Percentiles rank a stretch among this genome's conserved stretches.
Conservation (phyloP, 2,888 invertebrate species). For the Allophyes oxyacanthae region DNA sequence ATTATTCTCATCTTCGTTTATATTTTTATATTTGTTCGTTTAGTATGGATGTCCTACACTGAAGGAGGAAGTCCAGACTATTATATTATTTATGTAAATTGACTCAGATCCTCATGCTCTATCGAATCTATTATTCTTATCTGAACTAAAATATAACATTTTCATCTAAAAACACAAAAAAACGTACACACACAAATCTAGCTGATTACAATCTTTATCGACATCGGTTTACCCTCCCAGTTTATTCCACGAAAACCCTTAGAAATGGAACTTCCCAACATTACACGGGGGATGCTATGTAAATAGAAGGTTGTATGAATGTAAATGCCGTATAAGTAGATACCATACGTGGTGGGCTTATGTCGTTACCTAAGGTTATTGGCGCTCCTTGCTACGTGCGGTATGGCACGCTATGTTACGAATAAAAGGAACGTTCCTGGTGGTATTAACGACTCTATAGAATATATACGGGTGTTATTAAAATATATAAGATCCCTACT, state of each 20-base stretch:
- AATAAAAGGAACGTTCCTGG: constrained; percentile 21
- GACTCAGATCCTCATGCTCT: constrained; percentile 4
- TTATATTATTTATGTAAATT: constrained; percentile 15
- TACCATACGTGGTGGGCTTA: constrained; percentile 69
- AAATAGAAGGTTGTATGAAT: constrained; percentile 88
- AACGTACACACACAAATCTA: constrained; percentile 47
- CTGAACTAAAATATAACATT: constrained; percentile 41
- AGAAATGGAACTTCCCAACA: constrained; percentile 71
- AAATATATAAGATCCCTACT: too few relatives aligned
- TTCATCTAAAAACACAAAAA: constrained; percentile 33
- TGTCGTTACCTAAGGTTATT: constrained; percentile 61
- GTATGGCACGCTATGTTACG: constrained; percentile 38
- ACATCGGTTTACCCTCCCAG: constrained; percentile 52
- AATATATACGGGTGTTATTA: constrained; percentile 31
- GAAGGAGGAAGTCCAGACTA: neutral
- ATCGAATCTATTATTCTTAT: constrained; percentile 35
- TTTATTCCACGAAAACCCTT: constrained; percentile 65
- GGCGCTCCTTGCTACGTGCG: constrained; percentile 56
- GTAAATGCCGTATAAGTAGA: constrained; percentile 86
- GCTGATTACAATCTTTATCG: constrained; percentile 61
- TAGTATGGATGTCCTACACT: neutral
- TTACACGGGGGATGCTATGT: constrained; percentile 83
- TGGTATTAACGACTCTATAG: constrained; percentile 26
- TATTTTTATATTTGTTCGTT: neutral
- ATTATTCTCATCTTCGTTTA: neutral